These are phyloP conservation scores for Ceyx melanurus DNA, from an alignment of 2,113 vertebrate genomes.

Conservation along the genomic window DNA sequence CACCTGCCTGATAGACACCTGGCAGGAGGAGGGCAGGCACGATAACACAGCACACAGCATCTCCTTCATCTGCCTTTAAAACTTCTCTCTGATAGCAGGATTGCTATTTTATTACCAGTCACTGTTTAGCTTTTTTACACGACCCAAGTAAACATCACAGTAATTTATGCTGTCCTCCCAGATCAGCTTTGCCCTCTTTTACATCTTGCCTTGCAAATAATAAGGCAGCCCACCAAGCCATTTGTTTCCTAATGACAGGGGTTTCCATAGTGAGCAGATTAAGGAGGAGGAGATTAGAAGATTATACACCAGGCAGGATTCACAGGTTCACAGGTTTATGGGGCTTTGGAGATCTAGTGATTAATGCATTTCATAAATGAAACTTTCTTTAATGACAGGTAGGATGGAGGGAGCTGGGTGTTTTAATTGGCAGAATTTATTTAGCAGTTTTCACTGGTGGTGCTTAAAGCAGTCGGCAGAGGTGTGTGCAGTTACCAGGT, in stretches of 20 bases:
- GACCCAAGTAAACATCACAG: slow-evolving; percentile 28
- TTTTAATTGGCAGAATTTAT: slow-evolving; percentile 41
- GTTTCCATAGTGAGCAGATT: slow-evolving; percentile 69
- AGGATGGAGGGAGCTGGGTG: background rate
- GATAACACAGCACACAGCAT: slow-evolving; percentile 46
- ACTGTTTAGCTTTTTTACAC: slow-evolving; percentile 56
- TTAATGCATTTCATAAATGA: slow-evolving; percentile 56
- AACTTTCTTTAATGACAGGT: slow-evolving; percentile 17
- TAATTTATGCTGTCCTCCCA: slow-evolving; percentile 55
- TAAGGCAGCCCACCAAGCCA: slow-evolving; percentile 62
- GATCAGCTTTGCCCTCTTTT: slow-evolving; percentile 42
- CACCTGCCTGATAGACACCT: slow-evolving; percentile 50
- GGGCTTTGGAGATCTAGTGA: slow-evolving; percentile 57
- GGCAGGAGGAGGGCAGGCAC: slow-evolving; percentile 33
- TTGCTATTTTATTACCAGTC: slow-evolving; percentile 54
- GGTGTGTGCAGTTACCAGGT: accelerated
- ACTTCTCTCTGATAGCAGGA: slow-evolving; percentile 62
- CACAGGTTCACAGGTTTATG: slow-evolving; percentile 51
- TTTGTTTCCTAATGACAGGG: slow-evolving; percentile 72
- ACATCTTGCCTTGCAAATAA: slow-evolving; percentile 63
- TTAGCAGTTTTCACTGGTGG: background rate
- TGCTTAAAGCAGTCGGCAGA: background rate
- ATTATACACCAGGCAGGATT: slow-evolving; percentile 65
- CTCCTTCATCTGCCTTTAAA: slow-evolving; percentile 53
- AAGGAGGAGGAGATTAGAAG: slow-evolving; percentile 65